phyloP scores from a whole-genome alignment of 2,797 vertebrate species.

The Esox lucius region DNA sequence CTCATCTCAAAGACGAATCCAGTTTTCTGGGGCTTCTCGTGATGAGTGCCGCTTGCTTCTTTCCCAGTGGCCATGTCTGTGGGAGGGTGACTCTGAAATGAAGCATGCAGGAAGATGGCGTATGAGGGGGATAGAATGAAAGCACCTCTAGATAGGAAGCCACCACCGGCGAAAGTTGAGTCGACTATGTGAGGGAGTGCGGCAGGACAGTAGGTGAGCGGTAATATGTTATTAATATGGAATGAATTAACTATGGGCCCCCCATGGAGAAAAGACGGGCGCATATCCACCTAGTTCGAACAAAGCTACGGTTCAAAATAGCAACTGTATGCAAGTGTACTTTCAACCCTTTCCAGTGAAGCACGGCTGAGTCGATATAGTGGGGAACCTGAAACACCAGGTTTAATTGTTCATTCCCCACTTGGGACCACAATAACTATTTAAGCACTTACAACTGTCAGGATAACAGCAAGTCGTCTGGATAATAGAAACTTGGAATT shows the following conservation, averaged over 20 bases:
- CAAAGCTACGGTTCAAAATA: neutral
- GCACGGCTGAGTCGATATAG: neutral
- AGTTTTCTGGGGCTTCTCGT: slow-evolving; percentile 37
- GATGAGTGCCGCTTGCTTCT: slow-evolving; percentile 12
- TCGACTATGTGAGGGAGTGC: neutral
- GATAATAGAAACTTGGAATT: too few relatives aligned
- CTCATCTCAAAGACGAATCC: slow-evolving; percentile 24
- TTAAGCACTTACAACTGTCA: too few relatives aligned
- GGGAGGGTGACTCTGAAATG: slow-evolving; percentile 11
- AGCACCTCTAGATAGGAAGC: neutral
- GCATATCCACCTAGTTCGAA: neutral
- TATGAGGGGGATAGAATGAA: neutral
- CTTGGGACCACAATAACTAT: too few relatives aligned
- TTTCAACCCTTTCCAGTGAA: neutral
- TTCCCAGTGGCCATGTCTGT: slow-evolving; percentile 12
- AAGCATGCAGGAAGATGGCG: slow-evolving; percentile 24
- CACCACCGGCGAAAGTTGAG: neutral
- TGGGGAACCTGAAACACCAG: too few relatives aligned
- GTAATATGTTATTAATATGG: neutral
- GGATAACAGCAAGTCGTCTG: too few relatives aligned
- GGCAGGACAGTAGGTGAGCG: neutral
- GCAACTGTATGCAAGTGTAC: neutral
- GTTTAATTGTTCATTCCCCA: too few relatives aligned
- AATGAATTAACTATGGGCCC: neutral
- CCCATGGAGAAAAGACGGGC: neutral